Evolutionary conservation across 2,888 invertebrate species (phyloP), one percentile per base, ranked within the genome.

Genomic region (Tetropium fuscum): DNA sequence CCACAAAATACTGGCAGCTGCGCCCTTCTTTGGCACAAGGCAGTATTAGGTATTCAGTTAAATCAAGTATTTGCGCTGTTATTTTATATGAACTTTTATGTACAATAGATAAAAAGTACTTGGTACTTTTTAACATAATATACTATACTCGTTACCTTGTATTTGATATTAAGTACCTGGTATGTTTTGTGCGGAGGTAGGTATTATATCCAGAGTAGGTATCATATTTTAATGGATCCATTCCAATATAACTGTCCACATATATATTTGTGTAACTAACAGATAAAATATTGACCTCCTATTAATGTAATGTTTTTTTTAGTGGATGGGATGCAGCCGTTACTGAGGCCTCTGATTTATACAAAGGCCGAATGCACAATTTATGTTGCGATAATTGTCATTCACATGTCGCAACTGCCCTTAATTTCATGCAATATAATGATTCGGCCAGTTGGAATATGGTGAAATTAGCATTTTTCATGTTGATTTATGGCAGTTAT

Each of bases 351-450:
- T 97, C 97, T 0, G 95, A 97, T 60, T 91, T 94, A 66, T 99
- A 99, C 78, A 94, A 95, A 77, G 90, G 89, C 30, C 87, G 95
- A 80, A 95, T 94, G 91, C 99, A 99, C 79, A 98, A 98, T 80
- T 83, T 99, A 61, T 92, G 90, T 77, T 98, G 95, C 80, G 98
- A 99, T 82, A 98, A 99, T 82, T 99, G 99, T 76, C 98, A 99
- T 81, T 98, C 98, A 0, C 98, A 98, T 81, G 97, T 97, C 20
- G 98, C 97, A 0, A 90, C 89, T 61, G 97, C 98, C 0, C 84
- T 99, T 16, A 93, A 94, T 80, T 83, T 91, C 43, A 99, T 99
- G 98, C 86, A 86, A 45, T 99, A 98, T 77, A 84, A 90, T 54
- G 87, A 88, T 59, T 88, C 87, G 40, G 86, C 84, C 15, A 88